phyloP scores from a whole-genome alignment of 1,140 invertebrate species.

The Muscidifurax raptorellus region DNA sequence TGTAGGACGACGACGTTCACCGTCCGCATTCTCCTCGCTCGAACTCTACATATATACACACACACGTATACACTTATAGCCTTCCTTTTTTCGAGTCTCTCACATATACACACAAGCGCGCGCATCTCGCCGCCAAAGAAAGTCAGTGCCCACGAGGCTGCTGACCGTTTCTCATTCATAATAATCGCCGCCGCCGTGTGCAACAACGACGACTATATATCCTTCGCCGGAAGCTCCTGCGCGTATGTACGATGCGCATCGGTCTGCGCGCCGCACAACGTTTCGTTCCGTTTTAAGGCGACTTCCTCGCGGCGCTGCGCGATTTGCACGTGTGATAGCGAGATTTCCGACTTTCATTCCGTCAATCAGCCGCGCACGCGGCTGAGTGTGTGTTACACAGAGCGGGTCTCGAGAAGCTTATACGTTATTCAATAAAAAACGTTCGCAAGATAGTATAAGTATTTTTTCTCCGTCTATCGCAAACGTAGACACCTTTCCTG shows the following conservation, averaged over 20 bases:
- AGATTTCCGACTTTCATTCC: background rate
- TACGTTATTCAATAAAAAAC: background rate
- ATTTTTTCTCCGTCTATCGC: too few species aligned
- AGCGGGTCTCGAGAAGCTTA: too few species aligned
- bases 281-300: background rate
- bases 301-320: background rate
- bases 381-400: too few species aligned
- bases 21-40: constrained; percentile 25
- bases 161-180: constrained; percentile 1
- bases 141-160: background rate
- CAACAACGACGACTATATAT: background rate
- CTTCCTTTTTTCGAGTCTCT: background rate
- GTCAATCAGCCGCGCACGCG: background rate
- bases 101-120: background rate
- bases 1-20: constrained; percentile 38
- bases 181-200: background rate
- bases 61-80: background rate
- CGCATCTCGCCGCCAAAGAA: background rate
- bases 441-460: background rate
- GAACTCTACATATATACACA: background rate
- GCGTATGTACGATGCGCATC: too few species aligned
- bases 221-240: background rate
- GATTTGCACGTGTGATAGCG: background rate
- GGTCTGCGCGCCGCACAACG: background rate
- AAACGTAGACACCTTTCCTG: too few species aligned